Conservation (phyloP, 2,888 invertebrate species). For the Eristalinus aeneus region DNA sequence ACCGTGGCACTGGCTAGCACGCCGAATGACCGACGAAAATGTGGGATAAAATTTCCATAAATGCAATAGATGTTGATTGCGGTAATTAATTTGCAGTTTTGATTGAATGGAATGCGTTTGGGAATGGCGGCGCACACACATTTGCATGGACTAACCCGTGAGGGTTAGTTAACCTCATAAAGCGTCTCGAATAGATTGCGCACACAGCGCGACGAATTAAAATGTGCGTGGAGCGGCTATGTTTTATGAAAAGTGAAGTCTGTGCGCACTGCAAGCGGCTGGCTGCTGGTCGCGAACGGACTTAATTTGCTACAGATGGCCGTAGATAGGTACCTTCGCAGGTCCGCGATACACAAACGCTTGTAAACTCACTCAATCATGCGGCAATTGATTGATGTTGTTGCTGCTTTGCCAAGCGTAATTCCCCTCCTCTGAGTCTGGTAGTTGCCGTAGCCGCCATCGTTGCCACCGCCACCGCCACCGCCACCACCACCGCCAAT, state of each 20-base stretch:
- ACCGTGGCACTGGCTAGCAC: slow-evolving; percentile 20
- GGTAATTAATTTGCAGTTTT: slow-evolving; percentile 68
- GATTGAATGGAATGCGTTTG: slow-evolving; percentile 63
- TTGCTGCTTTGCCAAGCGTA: slow-evolving; percentile 7
- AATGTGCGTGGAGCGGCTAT: slow-evolving; percentile 17
- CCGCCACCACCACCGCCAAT: background rate
- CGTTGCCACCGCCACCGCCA: too few species aligned
- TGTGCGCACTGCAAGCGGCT: slow-evolving; percentile 4
- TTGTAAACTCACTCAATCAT: slow-evolving; percentile 58
- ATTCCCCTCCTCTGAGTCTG: background rate
- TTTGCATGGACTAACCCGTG: slow-evolving; percentile 35
- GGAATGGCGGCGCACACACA: slow-evolving; percentile 5
- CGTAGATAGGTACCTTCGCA: slow-evolving; percentile 1
- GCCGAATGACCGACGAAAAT: slow-evolving; percentile 58
- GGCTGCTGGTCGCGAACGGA: background rate
- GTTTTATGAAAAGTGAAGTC: slow-evolving; percentile 11
- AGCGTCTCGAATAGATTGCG: background rate
- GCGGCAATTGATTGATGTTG: slow-evolving; percentile 67
- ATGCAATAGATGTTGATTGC: slow-evolving; percentile 53
- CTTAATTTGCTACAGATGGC: background rate
- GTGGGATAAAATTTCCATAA: slow-evolving; percentile 65
- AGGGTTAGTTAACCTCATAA: slow-evolving; percentile 63
- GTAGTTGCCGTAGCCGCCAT: too few species aligned
- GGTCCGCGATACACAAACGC: slow-evolving; percentile 32
- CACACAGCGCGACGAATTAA: background rate